Evolutionary conservation across 2,888 invertebrate genomes (phyloP).

Genomic region (Ichneumoninae sp.): DNA sequence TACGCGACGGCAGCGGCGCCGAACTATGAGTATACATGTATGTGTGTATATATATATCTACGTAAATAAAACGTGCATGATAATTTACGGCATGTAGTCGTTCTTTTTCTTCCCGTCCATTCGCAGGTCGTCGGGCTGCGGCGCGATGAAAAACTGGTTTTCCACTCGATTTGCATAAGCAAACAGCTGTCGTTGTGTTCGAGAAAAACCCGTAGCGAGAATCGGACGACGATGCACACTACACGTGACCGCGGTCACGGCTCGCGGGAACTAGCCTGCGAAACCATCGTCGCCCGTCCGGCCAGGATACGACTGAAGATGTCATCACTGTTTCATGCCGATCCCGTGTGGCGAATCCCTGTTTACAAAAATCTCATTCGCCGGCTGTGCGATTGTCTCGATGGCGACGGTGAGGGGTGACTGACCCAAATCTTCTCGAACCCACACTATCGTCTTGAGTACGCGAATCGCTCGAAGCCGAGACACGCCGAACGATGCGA

Average conservation of each 20-base stretch:
- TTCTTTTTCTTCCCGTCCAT: conserved; percentile 53
- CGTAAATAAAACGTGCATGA: conserved; percentile 27
- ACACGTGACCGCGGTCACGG: conserved; percentile 28
- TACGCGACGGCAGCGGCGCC: neutral
- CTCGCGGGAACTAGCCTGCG: conserved; percentile 13
- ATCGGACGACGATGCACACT: neutral
- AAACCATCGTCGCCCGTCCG: conserved; percentile 39
- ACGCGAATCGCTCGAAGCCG: too few relatives aligned
- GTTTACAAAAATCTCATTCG: conserved; percentile 29
- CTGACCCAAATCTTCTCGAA: conserved; percentile 62
- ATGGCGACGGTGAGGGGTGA: conserved; percentile 43
- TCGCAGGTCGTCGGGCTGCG: neutral
- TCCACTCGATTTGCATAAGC: neutral
- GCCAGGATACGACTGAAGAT: conserved; percentile 38
- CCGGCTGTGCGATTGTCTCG: conserved; percentile 12
- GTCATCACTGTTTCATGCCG: conserved; percentile 20
- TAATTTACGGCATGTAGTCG: conserved; percentile 56
- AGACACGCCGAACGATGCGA: neutral
- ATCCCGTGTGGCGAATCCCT: neutral
- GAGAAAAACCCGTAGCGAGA: neutral
- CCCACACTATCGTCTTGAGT: conserved; percentile 5
- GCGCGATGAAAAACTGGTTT: conserved; percentile 33
- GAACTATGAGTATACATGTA: neutral
- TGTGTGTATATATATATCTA: neutral
- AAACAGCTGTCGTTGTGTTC: neutral